phyloP scores from a whole-genome alignment of 2,113 vertebrate genomes.

The Saimiri boliviensis region DNA sequence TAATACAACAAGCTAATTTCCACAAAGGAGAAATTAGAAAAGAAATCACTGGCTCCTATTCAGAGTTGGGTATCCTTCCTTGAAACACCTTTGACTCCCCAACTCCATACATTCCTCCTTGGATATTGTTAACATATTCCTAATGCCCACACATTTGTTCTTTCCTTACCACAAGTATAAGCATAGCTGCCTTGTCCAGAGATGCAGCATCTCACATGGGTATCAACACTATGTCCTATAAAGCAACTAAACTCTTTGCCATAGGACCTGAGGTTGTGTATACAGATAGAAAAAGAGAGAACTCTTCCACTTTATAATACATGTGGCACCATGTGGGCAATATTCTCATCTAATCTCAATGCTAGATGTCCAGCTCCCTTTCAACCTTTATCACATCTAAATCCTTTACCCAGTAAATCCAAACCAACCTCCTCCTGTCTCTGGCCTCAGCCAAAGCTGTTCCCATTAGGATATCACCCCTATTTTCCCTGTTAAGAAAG shows the following conservation, averaged over 20 bases:
- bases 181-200: slow-evolving; percentile 88
- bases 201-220: slow-evolving; percentile 93
- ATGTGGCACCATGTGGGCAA: slow-evolving; percentile 81
- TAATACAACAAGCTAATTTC: neutral
- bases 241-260: slow-evolving; percentile 84
- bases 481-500: slow-evolving; percentile 84
- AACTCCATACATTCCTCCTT: neutral
- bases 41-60: neutral
- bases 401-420: slow-evolving; percentile 80
- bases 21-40: neutral
- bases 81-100: neutral
- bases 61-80: neutral
- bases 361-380: slow-evolving; percentile 84
- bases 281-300: slow-evolving; percentile 72
- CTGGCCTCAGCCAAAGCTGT: slow-evolving; percentile 77
- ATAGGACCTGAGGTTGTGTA: slow-evolving; percentile 76
- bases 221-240: slow-evolving; percentile 90
- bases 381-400: slow-evolving; percentile 84
- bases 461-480: slow-evolving; percentile 68
- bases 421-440: slow-evolving; percentile 83
- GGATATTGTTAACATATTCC: slow-evolving; percentile 89
- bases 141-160: slow-evolving; percentile 90
- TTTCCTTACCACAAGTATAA: slow-evolving; percentile 91
- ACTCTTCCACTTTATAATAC: slow-evolving; percentile 83
- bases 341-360: slow-evolving; percentile 84